Conservation (phyloP, 2,113 vertebrate species). For the Silurus asotus region DNA sequence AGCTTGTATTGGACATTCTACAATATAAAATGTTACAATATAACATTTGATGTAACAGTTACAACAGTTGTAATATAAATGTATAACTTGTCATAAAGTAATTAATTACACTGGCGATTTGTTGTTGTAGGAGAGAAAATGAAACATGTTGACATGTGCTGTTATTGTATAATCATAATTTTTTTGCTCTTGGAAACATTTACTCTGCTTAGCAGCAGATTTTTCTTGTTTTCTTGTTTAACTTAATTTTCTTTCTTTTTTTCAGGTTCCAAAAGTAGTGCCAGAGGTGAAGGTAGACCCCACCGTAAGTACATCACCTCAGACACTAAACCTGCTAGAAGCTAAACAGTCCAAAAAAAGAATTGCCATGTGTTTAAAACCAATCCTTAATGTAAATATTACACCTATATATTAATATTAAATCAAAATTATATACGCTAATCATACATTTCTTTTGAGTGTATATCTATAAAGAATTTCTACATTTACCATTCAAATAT, state of each 20-base stretch:
- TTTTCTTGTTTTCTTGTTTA: not conserved
- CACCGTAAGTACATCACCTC: conserved; percentile 16
- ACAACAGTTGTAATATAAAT: not conserved
- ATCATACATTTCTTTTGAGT: not conserved
- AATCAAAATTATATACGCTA: not conserved
- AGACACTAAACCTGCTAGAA: not conserved
- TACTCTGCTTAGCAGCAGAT: not conserved
- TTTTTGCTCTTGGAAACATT: not conserved
- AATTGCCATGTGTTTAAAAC: not conserved
- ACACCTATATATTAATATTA: not conserved
- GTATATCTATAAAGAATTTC: not conserved
- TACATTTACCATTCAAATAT: not conserved
- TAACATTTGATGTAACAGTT: no score
- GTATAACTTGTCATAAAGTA: not conserved
- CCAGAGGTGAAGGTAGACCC: conserved; percentile 41
- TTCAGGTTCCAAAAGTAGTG: conserved; percentile 42
- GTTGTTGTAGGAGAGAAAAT: not conserved
- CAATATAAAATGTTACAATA: not conserved
- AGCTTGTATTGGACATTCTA: not conserved
- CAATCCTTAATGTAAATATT: not conserved
- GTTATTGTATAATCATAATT: not conserved
- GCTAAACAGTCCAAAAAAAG: not conserved
- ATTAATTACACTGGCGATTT: not conserved
- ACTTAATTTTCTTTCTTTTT: not conserved
- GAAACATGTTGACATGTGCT: not conserved